These are phyloP conservation scores for Campoplex capitator DNA, from an alignment of 2,888 invertebrate species.

Conservation along the genomic window DNA sequence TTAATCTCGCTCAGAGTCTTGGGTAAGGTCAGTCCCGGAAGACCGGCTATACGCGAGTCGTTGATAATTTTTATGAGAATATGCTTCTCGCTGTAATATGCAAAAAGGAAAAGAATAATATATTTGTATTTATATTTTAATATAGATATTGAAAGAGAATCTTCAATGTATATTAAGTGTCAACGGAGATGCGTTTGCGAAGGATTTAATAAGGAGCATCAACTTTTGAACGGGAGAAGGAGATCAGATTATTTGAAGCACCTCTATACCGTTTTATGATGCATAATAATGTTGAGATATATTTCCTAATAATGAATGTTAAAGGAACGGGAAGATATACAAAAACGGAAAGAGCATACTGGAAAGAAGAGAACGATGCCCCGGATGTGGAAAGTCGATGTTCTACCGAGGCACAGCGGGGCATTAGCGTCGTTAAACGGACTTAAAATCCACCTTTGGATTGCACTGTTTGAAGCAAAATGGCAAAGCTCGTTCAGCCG, in stretches of 20 bases:
- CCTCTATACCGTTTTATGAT: background rate
- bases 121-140: background rate
- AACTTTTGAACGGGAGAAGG: slow-evolving; percentile 9
- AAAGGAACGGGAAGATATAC: background rate
- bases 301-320: background rate
- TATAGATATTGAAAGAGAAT: background rate
- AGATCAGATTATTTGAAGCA: slow-evolving; percentile 13
- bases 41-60: background rate
- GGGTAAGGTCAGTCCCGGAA: background rate
- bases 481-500: slow-evolving; percentile 35
- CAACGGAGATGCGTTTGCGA: background rate
- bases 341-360: background rate
- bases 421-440: slow-evolving; percentile 65
- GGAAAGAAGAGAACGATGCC: slow-evolving; percentile 16
- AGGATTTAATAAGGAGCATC: slow-evolving; percentile 15
- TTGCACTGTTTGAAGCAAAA: slow-evolving; percentile 17
- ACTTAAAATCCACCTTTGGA: slow-evolving; percentile 58
- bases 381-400: slow-evolving; percentile 36
- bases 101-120: too few species aligned
- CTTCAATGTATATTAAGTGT: background rate
- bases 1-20: background rate
- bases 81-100: too few species aligned
- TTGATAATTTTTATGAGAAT: background rate
- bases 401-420: slow-evolving; percentile 30
- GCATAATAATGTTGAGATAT: slow-evolving; percentile 28